These are phyloP conservation scores for Sminthopsis crassicaudata DNA, from an alignment of 2,113 vertebrate species.

Conservation along the genomic window DNA sequence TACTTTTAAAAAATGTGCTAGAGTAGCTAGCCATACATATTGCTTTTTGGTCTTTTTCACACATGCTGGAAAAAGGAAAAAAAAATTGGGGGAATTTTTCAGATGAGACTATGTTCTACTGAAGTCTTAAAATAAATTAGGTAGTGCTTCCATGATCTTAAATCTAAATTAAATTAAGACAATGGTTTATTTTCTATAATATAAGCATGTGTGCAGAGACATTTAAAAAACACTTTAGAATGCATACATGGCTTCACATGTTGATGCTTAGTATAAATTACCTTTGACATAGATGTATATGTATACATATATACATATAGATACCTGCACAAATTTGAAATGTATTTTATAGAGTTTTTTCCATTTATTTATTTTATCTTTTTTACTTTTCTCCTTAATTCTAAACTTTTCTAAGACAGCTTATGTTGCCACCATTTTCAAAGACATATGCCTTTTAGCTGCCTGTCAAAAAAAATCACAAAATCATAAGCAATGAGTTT, in stretches of 20 bases:
- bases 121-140: neutral
- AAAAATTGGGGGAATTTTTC: neutral
- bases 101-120: constrained; percentile 4
- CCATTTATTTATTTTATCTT: neutral
- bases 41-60: neutral
- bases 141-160: neutral
- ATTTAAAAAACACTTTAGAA: neutral
- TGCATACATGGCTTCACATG: neutral
- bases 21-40: neutral
- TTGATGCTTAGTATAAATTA: neutral
- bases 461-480: constrained; percentile 45
- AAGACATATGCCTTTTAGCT: neutral
- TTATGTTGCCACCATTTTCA: neutral
- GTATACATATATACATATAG: neutral
- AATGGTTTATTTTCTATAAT: neutral
- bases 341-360: neutral
- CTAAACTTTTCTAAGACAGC: constrained; percentile 4
- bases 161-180: constrained; percentile 11
- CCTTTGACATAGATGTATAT: neutral
- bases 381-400: constrained; percentile 26
- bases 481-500: constrained; percentile 30
- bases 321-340: constrained; percentile 38
- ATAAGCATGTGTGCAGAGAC: neutral
- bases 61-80: neutral
- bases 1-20: neutral